Evolutionary conservation across 1,140 invertebrate genomes (phyloP).

Genomic region (Rhagoletis zephyria): DNA sequence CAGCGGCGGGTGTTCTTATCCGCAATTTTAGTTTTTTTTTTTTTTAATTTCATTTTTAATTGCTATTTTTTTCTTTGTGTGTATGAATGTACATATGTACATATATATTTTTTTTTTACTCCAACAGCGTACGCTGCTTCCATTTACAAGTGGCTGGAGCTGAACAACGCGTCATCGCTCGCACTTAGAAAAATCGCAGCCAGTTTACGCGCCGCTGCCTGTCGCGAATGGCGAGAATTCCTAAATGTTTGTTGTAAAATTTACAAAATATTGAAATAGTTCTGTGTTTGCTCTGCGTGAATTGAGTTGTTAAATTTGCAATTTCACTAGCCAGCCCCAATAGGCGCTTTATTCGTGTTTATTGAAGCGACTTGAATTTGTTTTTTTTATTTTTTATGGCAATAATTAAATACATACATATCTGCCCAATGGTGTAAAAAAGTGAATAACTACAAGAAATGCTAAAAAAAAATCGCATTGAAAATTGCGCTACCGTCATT

Average conservation of each 20-base stretch:
- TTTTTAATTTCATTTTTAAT: constrained; percentile 34
- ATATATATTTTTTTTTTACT: neutral
- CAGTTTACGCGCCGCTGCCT: constrained; percentile 15
- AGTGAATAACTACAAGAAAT: neutral
- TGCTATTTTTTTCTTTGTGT: neutral
- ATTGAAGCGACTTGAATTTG: neutral
- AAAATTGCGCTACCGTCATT: too few species aligned
- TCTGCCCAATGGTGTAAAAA: neutral
- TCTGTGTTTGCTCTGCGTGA: neutral
- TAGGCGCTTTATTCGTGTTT: neutral
- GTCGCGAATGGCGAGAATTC: constrained; percentile 18
- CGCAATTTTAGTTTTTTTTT: constrained; percentile 39
- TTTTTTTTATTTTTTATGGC: neutral
- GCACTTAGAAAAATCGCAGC: neutral
- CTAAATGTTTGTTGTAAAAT: constrained; percentile 30
- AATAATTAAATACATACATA: neutral
- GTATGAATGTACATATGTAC: neutral
- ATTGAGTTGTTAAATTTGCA: constrained; percentile 38
- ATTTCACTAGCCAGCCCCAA: neutral
- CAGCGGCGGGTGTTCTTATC: constrained; percentile 43
- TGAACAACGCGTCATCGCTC: neutral
- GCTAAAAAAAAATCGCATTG: neutral
- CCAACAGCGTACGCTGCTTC: constrained; percentile 1
- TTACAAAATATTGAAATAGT: neutral
- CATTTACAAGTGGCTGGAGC: constrained; percentile 46